A percentile compares a stretch with the other conserved stretches of the same genome.
Conservation (phyloP, 2,888 invertebrate species). For the Poecilus cupreus region DNA sequence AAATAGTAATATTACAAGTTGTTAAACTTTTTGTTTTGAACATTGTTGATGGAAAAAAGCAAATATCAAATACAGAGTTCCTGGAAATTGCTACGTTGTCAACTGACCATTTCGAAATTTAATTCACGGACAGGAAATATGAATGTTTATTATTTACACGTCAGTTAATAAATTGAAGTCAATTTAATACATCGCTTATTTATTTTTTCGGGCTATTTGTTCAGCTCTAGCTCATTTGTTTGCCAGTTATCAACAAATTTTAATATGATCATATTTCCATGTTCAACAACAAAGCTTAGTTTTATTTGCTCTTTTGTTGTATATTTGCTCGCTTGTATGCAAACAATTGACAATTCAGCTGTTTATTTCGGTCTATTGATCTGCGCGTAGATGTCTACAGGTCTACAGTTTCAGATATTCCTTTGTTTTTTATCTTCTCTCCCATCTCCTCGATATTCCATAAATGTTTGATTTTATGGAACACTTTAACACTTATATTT, state of each 20-base stretch:
- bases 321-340: background rate
- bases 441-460: background rate
- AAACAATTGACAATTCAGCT: background rate
- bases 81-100: too few species aligned
- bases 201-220: background rate
- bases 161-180: too few species aligned
- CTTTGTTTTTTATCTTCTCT: background rate
- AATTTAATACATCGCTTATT: too few species aligned
- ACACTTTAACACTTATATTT: background rate
- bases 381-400: background rate
- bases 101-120: too few species aligned
- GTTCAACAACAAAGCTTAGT: background rate
- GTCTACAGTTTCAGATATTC: background rate
- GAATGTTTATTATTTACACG: too few species aligned
- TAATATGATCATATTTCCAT: background rate
- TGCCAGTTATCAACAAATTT: background rate
- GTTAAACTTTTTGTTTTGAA: too few species aligned
- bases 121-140: too few species aligned
- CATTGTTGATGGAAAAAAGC: too few species aligned
- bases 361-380: background rate
- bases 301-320: background rate
- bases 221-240: background rate
- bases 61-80: too few species aligned
- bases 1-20: too few species aligned
- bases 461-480: constrained; percentile 21